A percentile compares a stretch with the other conserved stretches of the same genome.
Evolutionary conservation across 2,113 vertebrate species (phyloP).

Genomic region (Sapayoa aenigma): DNA sequence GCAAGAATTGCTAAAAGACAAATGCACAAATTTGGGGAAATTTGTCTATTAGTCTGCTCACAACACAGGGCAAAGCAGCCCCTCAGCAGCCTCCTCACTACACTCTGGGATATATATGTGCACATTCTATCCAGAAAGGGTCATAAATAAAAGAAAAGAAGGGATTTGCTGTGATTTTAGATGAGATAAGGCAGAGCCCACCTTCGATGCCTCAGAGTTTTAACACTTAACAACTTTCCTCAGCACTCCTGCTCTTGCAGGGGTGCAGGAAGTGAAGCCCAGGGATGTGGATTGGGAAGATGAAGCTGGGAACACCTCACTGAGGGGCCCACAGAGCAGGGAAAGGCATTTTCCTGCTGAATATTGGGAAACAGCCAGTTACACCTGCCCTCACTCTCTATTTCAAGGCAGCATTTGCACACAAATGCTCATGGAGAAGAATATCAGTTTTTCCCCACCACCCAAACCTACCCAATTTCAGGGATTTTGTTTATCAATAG

Average conservation of each 20-base stretch:
- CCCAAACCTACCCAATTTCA: not conserved
- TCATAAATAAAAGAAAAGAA: not conserved
- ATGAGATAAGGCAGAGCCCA: not conserved
- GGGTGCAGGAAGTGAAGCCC: fast-evolving
- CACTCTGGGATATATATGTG: not conserved
- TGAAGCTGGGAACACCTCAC: not conserved
- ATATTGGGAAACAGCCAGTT: not conserved
- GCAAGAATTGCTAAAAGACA: not conserved
- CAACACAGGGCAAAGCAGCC: not conserved
- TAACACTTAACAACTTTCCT: not conserved
- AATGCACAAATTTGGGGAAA: not conserved
- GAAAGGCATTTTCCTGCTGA: not conserved
- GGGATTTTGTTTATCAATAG: not conserved
- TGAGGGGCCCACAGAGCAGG: not conserved
- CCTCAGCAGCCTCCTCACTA: not conserved
- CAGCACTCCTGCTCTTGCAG: not conserved
- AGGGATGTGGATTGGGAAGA: not conserved
- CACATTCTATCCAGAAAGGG: not conserved
- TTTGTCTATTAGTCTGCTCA: not conserved
- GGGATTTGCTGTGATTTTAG: not conserved
- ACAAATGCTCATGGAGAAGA: fast-evolving
- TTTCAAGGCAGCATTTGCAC: not conserved
- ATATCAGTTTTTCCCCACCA: not conserved
- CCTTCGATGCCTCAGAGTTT: not conserved
- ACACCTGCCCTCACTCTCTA: not conserved